These are phyloP conservation scores for Azorinus chamasolen DNA, from an alignment of 2,888 invertebrate genomes.

Conservation along the genomic window DNA sequence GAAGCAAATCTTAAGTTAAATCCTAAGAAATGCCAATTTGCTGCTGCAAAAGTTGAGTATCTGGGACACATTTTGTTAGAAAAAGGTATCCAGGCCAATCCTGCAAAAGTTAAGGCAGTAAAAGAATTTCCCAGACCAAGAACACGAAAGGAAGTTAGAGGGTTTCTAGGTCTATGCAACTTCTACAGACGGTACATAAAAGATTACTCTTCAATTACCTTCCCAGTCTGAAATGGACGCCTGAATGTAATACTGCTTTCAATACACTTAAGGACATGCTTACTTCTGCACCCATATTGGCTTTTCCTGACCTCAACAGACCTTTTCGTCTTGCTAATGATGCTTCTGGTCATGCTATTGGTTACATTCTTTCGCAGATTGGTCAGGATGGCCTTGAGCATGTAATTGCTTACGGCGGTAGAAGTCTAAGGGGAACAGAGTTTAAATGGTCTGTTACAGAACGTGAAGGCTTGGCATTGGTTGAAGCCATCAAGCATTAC, in stretches of 20 bases:
- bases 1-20: constrained; percentile 49
- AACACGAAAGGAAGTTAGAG: no score
- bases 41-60: not conserved
- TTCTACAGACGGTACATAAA: not conserved
- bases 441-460: constrained; percentile 26
- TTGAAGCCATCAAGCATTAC: no score
- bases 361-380: no score
- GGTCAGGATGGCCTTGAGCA: no score
- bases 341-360: constrained; percentile 24
- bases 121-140: no score
- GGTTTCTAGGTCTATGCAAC: no score
- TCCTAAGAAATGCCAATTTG: not conserved
- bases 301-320: not conserved
- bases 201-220: not conserved
- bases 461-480: constrained; percentile 32
- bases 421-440: no score
- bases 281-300: not conserved
- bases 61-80: not conserved
- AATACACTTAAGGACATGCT: not conserved
- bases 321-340: no score
- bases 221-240: not conserved
- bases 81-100: no score
- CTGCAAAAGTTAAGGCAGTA: no score
- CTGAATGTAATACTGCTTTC: not conserved
- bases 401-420: no score